Conservation (phyloP, 1,140 invertebrate species). For the Caligus rogercresseyi region DNA sequence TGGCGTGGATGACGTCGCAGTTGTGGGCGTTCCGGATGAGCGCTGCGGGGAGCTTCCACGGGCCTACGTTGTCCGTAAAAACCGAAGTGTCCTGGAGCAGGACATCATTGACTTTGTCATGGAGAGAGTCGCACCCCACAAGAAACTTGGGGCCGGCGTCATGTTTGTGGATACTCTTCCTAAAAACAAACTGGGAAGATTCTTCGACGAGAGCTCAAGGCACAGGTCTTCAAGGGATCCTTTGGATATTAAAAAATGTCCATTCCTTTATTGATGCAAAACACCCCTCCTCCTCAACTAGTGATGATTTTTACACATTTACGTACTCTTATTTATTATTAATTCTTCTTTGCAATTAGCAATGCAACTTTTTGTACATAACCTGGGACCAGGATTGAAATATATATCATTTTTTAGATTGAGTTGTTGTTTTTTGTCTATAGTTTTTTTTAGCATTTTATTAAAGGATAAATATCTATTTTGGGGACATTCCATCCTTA, state of each 20-base stretch:
- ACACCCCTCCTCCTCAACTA: neutral
- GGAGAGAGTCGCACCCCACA: slow-evolving; percentile 24
- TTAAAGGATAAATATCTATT: too few species aligned
- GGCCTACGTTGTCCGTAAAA: slow-evolving; percentile 32
- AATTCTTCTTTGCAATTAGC: neutral
- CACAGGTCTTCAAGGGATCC: slow-evolving; percentile 20
- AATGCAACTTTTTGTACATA: neutral
- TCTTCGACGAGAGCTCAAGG: slow-evolving; percentile 27
- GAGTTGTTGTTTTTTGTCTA: too few species aligned
- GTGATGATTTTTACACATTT: neutral
- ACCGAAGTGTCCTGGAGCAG: slow-evolving; percentile 21
- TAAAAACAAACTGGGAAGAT: slow-evolving; percentile 32
- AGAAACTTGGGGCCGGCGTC: slow-evolving; percentile 32
- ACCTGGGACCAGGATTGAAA: neutral
- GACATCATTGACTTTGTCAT: slow-evolving; percentile 25
- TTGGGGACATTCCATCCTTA: too few species aligned
- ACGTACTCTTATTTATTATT: too few species aligned
- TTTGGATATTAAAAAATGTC: slow-evolving; percentile 18
- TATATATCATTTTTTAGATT: neutral
- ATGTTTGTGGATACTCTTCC: slow-evolving; percentile 29
- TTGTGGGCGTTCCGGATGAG: slow-evolving; percentile 36
- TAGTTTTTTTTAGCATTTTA: too few species aligned
- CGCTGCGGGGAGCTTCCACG: slow-evolving; percentile 34
- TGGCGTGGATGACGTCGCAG: slow-evolving; percentile 34
- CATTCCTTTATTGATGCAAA: neutral